phyloP scores from a whole-genome alignment of 2,888 invertebrate genomes.

The Celastrina argiolus region DNA sequence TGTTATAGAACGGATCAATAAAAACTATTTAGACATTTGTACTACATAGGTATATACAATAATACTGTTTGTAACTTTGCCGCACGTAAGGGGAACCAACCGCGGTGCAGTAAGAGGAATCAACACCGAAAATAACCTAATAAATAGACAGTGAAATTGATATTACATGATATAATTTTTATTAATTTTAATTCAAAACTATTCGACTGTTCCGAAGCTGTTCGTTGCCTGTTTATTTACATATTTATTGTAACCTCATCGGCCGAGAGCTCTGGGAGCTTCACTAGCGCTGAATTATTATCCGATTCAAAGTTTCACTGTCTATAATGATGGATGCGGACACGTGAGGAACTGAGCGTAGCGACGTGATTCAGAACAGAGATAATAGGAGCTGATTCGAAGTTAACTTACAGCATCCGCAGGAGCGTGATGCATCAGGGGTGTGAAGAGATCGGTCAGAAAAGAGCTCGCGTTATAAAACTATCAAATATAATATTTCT shows the following conservation, averaged over 20 bases:
- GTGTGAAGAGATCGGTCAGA: constrained; percentile 34
- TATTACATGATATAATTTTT: constrained; percentile 68
- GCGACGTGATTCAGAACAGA: not conserved
- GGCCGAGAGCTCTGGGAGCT: constrained; percentile 48
- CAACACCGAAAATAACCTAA: constrained; percentile 75
- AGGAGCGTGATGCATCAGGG: constrained; percentile 35
- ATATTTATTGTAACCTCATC: constrained; percentile 72
- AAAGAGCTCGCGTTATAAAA: constrained; percentile 60
- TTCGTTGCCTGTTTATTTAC: constrained; percentile 68
- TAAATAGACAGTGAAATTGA: constrained; percentile 78
- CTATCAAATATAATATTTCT: constrained; percentile 48
- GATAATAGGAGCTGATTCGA: not conserved
- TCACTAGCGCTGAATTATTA: constrained; percentile 34
- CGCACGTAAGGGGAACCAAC: constrained; percentile 62
- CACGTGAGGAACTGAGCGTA: constrained; percentile 34
- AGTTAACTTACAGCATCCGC: not conserved
- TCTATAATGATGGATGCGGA: constrained; percentile 55
- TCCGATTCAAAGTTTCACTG: constrained; percentile 60
- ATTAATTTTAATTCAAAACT: constrained; percentile 71
- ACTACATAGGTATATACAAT: constrained; percentile 22
- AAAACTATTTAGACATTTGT: constrained; percentile 22
- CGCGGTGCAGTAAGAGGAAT: constrained; percentile 62
- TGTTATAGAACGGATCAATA: constrained; percentile 19
- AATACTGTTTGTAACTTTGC: constrained; percentile 20
- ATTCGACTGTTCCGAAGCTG: constrained; percentile 65